Evolutionary conservation across 1,140 invertebrate species (phyloP).

Genomic region (Prorops nasuta): DNA sequence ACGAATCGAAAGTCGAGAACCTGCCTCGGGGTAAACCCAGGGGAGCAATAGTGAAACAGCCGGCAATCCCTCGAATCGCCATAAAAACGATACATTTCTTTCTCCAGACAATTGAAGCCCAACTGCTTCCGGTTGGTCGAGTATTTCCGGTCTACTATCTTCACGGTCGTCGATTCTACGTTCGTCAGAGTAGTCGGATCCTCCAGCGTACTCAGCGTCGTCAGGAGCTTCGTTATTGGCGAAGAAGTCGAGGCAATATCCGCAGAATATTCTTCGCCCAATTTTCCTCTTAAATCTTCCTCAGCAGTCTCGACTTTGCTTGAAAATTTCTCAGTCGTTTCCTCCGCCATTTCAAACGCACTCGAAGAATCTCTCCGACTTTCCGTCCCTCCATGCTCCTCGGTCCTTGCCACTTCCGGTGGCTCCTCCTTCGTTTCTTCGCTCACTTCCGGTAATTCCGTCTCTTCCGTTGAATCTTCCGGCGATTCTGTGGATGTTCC

Average conservation of each 20-base stretch:
- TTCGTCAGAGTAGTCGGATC: background rate
- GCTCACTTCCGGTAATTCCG: no score
- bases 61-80: slow-evolving; percentile 60
- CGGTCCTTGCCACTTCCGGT: background rate
- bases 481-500: no score
- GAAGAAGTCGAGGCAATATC: background rate
- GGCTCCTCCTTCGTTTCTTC: no score
- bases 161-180: background rate
- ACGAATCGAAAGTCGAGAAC: slow-evolving; percentile 63
- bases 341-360: no score
- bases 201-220: background rate
- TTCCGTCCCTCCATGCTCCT: slow-evolving; percentile 2
- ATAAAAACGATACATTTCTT: slow-evolving; percentile 60
- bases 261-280: no score
- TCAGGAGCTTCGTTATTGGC: background rate
- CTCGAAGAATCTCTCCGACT: no score
- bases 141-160: slow-evolving; percentile 5
- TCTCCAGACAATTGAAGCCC: slow-evolving; percentile 60
- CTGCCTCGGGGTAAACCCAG: slow-evolving; percentile 58
- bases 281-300: no score
- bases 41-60: slow-evolving; percentile 63
- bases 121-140: background rate
- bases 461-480: no score
- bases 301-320: no score
- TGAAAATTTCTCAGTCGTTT: no score